Base-by-base conservation (phyloP, 2,113 vertebrate genomes). In the Otocyon megalotis region DNA sequence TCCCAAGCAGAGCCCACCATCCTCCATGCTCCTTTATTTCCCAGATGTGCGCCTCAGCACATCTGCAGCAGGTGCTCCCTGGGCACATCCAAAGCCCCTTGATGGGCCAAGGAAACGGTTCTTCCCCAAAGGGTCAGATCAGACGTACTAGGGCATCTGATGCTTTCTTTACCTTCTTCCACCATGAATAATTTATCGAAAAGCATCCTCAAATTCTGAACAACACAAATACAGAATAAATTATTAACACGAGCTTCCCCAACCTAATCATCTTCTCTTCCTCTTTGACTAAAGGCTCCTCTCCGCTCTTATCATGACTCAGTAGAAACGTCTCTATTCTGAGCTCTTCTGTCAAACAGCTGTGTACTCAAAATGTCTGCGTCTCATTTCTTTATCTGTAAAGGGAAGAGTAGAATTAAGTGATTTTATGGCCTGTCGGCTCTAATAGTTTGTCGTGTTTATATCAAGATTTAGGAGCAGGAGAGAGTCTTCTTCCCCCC, bases 111-210 rank as follows among this genome's bases (percentile, higher is more conserved):
- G 93, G 96, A 97, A 97, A 80, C 84, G 86, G 43, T 88, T 77
- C 58, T 81, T 85, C 96, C 96, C 93, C 56, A 87, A 93, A 91
- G 92, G 72, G 92, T 96, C 97, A 84, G 88, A 90, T 91, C 43
- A 24, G 88, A 96, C 30, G 56, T 28, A 79, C 90, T 54, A 15
- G 8, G n/a, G 90, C 94, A 54, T 77, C 69, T 83, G 96, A 89
- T 96, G 72, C 87, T 93, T 86, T 85, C 90, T 90, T 96, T 97
- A 97, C 95, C 97, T 97, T 96, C 93, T 71, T 97, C 95, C 26
- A 0, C 90, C 22, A 63, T 98, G 88, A 97, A 98, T 98, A 97
- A 98, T 98, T 98, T 17, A 98, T 96, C 94, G 84, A 50, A 98
- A 97, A 93, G 90, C 95, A 91, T 97, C 95, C 97, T 98, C 94